Evolutionary conservation across 2,888 invertebrate species (phyloP).

Genomic region (Drosophila mulleri): DNA sequence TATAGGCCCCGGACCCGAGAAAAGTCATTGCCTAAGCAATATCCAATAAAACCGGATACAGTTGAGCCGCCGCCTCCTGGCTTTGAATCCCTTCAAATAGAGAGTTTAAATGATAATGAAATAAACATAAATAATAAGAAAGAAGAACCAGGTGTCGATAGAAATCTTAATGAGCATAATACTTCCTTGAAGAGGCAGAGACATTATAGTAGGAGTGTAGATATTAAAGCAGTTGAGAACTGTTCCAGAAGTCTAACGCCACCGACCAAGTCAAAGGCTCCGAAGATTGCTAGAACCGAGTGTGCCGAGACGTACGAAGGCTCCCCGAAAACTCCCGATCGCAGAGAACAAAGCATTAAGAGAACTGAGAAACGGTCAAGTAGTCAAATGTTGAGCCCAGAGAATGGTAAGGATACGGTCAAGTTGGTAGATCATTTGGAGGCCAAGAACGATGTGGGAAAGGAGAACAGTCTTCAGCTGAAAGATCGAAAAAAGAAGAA

Average conservation of each 20-base stretch:
- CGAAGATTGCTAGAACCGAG: slow-evolving; percentile 38
- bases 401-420: slow-evolving; percentile 7
- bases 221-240: slow-evolving; percentile 28
- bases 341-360: slow-evolving; percentile 21
- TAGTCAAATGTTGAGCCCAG: slow-evolving; percentile 3
- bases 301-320: slow-evolving; percentile 21
- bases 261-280: slow-evolving; percentile 48
- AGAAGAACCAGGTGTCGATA: slow-evolving; percentile 17
- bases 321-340: slow-evolving; percentile 64
- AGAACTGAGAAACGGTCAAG: slow-evolving; percentile 16
- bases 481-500: slow-evolving; percentile 67
- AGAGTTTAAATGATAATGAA: slow-evolving; percentile 53
- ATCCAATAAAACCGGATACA: slow-evolving; percentile 48
- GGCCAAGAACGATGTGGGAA: slow-evolving; percentile 34
- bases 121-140: slow-evolving; percentile 28
- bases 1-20: slow-evolving; percentile 34
- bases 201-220: slow-evolving; percentile 26
- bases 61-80: slow-evolving; percentile 80
- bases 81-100: slow-evolving; percentile 69
- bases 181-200: slow-evolving; percentile 37
- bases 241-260: slow-evolving; percentile 58
- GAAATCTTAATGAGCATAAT: slow-evolving; percentile 19
- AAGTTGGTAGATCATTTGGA: slow-evolving; percentile 24
- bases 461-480: slow-evolving; percentile 55
- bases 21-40: slow-evolving; percentile 31